A percentile compares a stretch with the other conserved stretches of the same genome.
Conservation (phyloP, 2,797 vertebrate species). For the Nasua narica region DNA sequence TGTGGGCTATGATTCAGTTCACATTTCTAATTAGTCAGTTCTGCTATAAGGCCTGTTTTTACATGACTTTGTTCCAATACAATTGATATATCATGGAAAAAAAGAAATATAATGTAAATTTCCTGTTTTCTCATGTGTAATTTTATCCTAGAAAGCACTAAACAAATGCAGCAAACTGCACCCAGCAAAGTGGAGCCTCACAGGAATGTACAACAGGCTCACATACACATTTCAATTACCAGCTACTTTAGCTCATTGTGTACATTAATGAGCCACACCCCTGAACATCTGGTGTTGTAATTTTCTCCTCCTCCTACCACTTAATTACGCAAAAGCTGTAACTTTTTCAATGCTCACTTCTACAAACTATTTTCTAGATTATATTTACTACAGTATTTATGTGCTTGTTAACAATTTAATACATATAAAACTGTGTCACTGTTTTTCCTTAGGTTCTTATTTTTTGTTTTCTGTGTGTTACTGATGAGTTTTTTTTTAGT, state of each 20-base stretch:
- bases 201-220: not conserved
- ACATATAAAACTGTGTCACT: not conserved
- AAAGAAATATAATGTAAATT: not conserved
- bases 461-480: not conserved
- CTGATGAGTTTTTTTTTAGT: not conserved
- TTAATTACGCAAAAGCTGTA: not conserved
- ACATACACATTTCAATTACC: not conserved
- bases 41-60: not conserved
- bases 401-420: not conserved
- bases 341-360: not conserved
- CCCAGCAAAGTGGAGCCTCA: not conserved
- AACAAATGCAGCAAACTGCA: not conserved
- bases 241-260: not conserved
- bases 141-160: not conserved
- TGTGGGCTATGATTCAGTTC: not conserved
- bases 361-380: not conserved
- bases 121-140: not conserved
- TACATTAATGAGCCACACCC: not conserved
- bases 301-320: not conserved
- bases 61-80: not conserved
- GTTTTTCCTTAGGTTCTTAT: not conserved
- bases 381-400: not conserved
- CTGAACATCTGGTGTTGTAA: not conserved
- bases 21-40: not conserved
- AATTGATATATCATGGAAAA: not conserved